These are phyloP conservation scores for Philaenus spumarius DNA, from an alignment of 1,140 invertebrate genomes.

Conservation along the genomic window DNA sequence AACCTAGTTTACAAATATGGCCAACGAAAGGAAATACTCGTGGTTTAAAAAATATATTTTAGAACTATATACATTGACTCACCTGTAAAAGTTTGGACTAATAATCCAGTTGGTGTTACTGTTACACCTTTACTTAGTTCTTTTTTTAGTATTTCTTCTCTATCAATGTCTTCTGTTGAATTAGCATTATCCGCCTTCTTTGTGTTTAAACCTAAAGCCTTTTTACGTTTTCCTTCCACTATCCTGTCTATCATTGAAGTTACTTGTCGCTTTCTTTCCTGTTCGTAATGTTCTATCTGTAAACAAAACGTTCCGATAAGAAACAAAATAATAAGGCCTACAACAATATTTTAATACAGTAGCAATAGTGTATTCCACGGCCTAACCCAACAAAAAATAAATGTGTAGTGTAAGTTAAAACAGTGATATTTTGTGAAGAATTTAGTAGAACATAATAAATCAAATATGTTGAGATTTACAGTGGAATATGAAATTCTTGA, in stretches of 20 bases:
- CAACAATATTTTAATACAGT: background rate
- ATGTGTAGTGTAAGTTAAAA: background rate
- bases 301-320: constrained; percentile 14
- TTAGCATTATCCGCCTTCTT: constrained; percentile 35
- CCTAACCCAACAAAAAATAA: background rate
- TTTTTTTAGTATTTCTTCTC: constrained; percentile 24
- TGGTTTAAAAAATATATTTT: no score
- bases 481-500: no score
- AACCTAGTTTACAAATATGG: no score
- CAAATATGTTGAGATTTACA: no score
- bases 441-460: no score
- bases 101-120: constrained; percentile 33
- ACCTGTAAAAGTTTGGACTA: constrained; percentile 48
- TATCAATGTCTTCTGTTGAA: constrained; percentile 13
- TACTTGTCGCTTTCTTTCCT: constrained; percentile 51
- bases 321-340: no score
- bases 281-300: constrained; percentile 46
- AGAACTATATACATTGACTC: constrained; percentile 20
- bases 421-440: no score
- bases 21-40: no score
- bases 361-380: background rate
- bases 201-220: constrained; percentile 42
- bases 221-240: constrained; percentile 56
- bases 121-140: constrained; percentile 22
- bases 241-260: constrained; percentile 50